Base-by-base conservation (phyloP, 2,888 invertebrate species). In the Steinernema scapterisci region DNA sequence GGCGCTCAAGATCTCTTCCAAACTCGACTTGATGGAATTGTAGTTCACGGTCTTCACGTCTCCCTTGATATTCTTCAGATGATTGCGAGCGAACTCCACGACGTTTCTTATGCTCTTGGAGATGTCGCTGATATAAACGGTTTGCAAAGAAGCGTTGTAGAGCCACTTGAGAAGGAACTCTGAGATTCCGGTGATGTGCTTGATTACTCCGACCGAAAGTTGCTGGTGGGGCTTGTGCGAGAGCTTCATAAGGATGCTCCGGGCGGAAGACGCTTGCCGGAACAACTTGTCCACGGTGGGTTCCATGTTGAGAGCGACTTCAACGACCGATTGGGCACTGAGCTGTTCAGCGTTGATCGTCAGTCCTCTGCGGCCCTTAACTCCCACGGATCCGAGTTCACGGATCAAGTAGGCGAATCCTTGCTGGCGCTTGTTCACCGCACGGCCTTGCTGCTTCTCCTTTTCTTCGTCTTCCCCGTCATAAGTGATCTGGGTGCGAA, bases 391-490 rank as follows among this genome's bases (percentile, higher is more conserved):
- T 0, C 48, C 73, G n/a, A 71, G 54, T 16, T 31, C 43, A 13
- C 77, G 78, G 38, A 80, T 63, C 11, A 82, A 48, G 44, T 51
- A 75, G n/a, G 82, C 72, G 23, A 83, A 74, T 11, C 48, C 38
- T 43, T 72, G 70, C 16, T 80, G 83, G 16, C 83, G 79, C 23
- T 71, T 70, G 51, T 52, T 56, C 27, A 82, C 25, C 23, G 79
- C 79, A 0, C 78, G 75, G 13, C 82, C 77, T 23, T 81, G 79
- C 46, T 73, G 76, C 73, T 82, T 82, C 72, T 82, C 82, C 51
- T 79, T 82, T 46, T 80, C 82, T 45, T 85, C 82, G 63, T 82
- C 82, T 19, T 78, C 77, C 51, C 79, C 76, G n/a, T 76, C 75
- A 51, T 83, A 83, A 19, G 80, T 79, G 72, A 81, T 77, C 71